These are phyloP conservation scores for Agriopis marginaria DNA, from an alignment of 2,888 invertebrate genomes.

Conservation along the genomic window DNA sequence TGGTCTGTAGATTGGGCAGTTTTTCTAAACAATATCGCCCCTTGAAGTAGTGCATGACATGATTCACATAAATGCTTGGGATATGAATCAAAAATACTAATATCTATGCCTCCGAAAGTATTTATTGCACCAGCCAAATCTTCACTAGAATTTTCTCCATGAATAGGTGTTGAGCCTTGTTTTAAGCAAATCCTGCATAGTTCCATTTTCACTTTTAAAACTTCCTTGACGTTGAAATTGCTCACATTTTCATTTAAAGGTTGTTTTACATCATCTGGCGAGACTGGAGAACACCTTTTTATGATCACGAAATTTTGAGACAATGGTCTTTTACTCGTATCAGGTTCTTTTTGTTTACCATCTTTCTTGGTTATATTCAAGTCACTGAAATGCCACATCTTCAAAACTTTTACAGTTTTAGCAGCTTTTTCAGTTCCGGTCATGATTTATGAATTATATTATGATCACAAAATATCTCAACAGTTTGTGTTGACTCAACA, in stretches of 20 bases:
- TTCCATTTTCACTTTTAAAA: conserved; percentile 24
- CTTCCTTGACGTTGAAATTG: neutral
- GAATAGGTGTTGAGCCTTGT: conserved; percentile 70
- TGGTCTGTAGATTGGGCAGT: conserved; percentile 71
- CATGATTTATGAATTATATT: conserved; percentile 14
- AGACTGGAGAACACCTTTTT: conserved; percentile 4
- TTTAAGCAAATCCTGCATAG: conserved; percentile 74
- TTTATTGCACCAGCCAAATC: conserved; percentile 62
- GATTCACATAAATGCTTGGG: conserved; percentile 71
- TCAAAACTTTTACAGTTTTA: conserved; percentile 15
- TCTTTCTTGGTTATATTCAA: conserved; percentile 1
- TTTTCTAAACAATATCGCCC: conserved; percentile 74
- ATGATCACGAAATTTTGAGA: conserved; percentile 1
- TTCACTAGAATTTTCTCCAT: conserved; percentile 49
- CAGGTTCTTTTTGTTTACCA: neutral
- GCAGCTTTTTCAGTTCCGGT: conserved; percentile 7
- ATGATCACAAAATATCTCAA: too few species aligned
- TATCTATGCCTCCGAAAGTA: conserved; percentile 63
- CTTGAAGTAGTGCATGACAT: conserved; percentile 67
- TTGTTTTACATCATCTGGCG: neutral
- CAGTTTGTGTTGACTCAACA: too few species aligned
- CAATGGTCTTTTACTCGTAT: neutral
- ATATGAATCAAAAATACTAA: conserved; percentile 61
- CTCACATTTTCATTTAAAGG: neutral
- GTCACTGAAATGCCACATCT: conserved; percentile 36